Base-by-base conservation (phyloP, 92 coral and sea anemone genomes). In the Diadumene lineata region DNA sequence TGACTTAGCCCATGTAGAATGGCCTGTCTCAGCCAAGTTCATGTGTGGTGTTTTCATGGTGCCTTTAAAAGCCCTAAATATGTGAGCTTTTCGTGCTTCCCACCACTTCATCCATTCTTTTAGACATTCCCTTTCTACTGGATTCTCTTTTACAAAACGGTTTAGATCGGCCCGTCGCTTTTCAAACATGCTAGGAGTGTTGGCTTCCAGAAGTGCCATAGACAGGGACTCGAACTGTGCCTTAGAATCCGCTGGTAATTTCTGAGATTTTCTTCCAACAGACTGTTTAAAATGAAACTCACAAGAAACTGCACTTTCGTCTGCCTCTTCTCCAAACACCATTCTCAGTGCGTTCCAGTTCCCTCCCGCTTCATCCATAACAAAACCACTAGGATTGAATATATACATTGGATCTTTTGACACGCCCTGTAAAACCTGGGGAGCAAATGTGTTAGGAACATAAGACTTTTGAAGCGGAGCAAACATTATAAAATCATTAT, bases 291-390 rank as follows among this genome's bases (percentile, higher is more conserved):
- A 82, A 31, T 87, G 87, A 48, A 87, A 78, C 53, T 87, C 82
- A 50, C 86, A 81, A 17, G 71, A 65, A 27, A 70, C 75, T 7
- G 64, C 78, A 53, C 76, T 67, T 18, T 8, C 29, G 30, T 23
- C 2, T 25, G 81, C 76, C 11, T 73, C 66, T 16, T 77, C 79
- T 0, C 84, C 81, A 72, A 55, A 82, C 10, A 72, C 56, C 16
- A 58, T 74, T 50, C 46, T 30, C 43, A 86, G 51, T 24, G 87
- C 79, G 28, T 72, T 78, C 91, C 84, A 86, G 25, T 73, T 44
- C 31, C 73, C 84, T 24, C 87, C 87, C 18, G 84, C 91, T 53
- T 86, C 87, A 34, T 86, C 87, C 68, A 79, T 43, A 1, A 86
- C 72, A 30, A 63, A 82, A 23, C 82, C 91, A 68, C 43, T 62